These are phyloP conservation scores for Glaucidium brasilianum DNA, from an alignment of 2,113 vertebrate species.

Conservation along the genomic window DNA sequence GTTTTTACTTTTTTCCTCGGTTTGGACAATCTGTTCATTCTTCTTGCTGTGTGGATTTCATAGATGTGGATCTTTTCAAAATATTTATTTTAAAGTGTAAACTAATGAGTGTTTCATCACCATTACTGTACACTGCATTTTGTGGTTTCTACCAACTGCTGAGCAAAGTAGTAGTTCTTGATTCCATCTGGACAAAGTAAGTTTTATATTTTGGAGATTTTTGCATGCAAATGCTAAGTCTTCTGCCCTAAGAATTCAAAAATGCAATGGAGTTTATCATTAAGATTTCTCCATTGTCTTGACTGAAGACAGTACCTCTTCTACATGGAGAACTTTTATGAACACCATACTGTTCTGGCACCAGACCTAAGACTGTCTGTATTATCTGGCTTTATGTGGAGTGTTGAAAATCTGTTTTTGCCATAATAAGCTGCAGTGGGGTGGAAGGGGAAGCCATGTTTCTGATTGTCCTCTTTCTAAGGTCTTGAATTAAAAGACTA, in stretches of 20 bases:
- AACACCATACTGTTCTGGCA: not conserved
- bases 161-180: not conserved
- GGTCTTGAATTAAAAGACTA: not conserved
- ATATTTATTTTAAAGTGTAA: not conserved
- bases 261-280: not conserved
- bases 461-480: not conserved
- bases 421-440: not conserved
- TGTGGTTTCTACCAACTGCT: not conserved
- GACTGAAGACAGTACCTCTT: not conserved
- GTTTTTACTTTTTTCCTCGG: not conserved
- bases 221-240: not conserved
- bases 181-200: not conserved
- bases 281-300: not conserved
- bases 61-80: not conserved
- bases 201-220: not conserved
- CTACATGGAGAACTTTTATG: not conserved
- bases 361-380: not conserved
- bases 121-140: not conserved
- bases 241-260: not conserved
- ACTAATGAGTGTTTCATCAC: not conserved
- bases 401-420: not conserved
- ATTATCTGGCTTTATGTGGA: not conserved
- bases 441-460: fast-evolving
- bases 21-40: not conserved
- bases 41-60: not conserved